These are phyloP conservation scores for Magallana nippona DNA, from an alignment of 2,888 invertebrate species.

Conservation along the genomic window DNA sequence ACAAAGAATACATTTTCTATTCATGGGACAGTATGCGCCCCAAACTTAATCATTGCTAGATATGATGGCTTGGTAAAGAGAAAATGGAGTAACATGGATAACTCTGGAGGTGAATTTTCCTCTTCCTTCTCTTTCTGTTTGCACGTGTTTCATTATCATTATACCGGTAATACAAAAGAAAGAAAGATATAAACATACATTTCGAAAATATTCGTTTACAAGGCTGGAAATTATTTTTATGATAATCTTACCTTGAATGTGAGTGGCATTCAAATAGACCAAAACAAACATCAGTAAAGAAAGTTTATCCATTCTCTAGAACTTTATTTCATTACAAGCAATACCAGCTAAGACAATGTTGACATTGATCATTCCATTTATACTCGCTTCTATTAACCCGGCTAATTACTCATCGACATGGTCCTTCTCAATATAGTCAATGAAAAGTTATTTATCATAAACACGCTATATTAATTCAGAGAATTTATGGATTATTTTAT, in stretches of 20 bases:
- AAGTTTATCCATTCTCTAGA: background rate
- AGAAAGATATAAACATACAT: background rate
- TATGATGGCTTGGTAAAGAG: background rate
- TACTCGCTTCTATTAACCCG: background rate
- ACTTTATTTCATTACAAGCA: background rate
- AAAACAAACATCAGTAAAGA: background rate
- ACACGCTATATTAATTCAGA: background rate
- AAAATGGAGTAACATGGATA: background rate
- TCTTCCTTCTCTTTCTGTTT: too few species aligned
- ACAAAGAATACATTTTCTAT: too few species aligned
- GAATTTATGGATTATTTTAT: too few species aligned
- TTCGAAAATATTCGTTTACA: background rate
- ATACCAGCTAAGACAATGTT: background rate
- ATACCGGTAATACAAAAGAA: too few species aligned
- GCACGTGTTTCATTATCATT: too few species aligned
- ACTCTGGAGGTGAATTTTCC: too few species aligned
- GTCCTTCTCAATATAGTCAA: background rate
- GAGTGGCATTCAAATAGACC: background rate
- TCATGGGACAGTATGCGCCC: too few species aligned
- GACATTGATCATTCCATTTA: background rate
- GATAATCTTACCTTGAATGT: slow-evolving; percentile 1
- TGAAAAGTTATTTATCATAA: background rate
- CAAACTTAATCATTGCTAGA: too few species aligned
- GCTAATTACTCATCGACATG: background rate
- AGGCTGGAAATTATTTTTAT: background rate